Evolutionary conservation across 2,113 vertebrate genomes (phyloP), one percentile per base, ranked within the genome.

Genomic region (Neomonachus schauinslandi): DNA sequence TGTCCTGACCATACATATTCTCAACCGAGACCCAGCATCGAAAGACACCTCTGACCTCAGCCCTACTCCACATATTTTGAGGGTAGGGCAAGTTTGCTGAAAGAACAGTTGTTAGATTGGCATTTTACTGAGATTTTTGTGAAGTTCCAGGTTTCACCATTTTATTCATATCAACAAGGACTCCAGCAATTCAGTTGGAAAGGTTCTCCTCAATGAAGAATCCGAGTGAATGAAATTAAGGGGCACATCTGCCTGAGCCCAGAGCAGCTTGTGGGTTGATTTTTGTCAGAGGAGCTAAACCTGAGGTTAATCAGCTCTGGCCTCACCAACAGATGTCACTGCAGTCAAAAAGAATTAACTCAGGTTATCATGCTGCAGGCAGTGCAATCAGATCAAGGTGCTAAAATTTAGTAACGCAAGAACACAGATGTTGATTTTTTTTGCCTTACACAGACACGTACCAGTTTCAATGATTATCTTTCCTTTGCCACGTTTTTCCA

Each of bases 271-370:
- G 26, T 88, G 61, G 93, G 18, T 76, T 97, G 67, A 39, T 92
- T 65, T 89, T 61, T 89, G 9, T 93, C 80, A 46, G 0, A 77
- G 85, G 77, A 96, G 61, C 46, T 55, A 71, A 53, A 81, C 51
- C 61, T 0, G 0, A 14, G 89, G 57, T 94, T 97, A 85, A 94
- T 97, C 84, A 92, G 83, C 84, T 90, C 76, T 98, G 91, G 49
- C 95, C 96, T 98, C 85, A 85, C 94, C 95, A 94, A 98, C 94
- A 98, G 98, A 98, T 97, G 93, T 98, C 98, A 97, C 91, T 98
- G 74, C 72, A 98, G 96, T 85, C 85, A 98, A 96, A 97, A 98
- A 71, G 93, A 97, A 97, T 97, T 94, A 95, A 96, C 98, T 86
- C 90, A 95, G 82, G 51, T 98, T 91, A 77, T 39, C 79, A 14